These are phyloP conservation scores for Gambusia holbrooki DNA, from an alignment of 2,113 vertebrate species.

Conservation along the genomic window DNA sequence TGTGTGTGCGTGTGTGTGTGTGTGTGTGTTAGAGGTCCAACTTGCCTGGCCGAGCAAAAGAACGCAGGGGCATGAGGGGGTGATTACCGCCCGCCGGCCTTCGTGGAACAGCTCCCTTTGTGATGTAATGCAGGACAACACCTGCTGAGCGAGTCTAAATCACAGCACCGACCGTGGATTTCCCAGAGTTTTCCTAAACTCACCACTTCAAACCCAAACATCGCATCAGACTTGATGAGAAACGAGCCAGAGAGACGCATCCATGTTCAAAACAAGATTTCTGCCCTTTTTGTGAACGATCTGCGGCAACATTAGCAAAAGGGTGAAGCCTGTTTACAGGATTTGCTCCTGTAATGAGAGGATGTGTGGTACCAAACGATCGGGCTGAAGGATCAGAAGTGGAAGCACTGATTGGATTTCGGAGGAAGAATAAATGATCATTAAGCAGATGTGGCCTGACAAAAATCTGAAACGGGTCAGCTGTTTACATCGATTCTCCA, in stretches of 20 bases:
- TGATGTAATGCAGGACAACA: slow-evolving; percentile 38
- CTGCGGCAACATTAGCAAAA: not conserved
- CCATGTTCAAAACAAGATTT: not conserved
- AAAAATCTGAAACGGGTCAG: not conserved
- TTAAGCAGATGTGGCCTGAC: not conserved
- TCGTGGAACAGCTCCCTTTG: not conserved
- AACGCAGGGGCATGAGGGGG: slow-evolving; percentile 1
- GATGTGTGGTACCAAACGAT: not conserved
- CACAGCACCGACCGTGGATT: not conserved
- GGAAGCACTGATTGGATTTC: not conserved
- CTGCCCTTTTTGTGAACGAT: not conserved
- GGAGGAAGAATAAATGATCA: not conserved
- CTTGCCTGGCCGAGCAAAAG: slow-evolving; percentile 20
- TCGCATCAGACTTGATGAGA: not conserved
- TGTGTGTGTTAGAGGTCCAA: slow-evolving; percentile 9
- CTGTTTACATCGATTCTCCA: not conserved
- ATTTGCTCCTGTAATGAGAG: not conserved
- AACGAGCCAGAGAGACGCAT: not conserved
- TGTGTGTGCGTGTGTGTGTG: not conserved
- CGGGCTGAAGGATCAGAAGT: not conserved
- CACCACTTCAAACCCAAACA: not conserved
- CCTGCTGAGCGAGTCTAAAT: not conserved
- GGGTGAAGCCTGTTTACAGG: not conserved
- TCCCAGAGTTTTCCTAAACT: not conserved
- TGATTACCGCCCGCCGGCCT: slow-evolving; percentile 23